Base-by-base conservation (phyloP, 2,888 invertebrate genomes). In the Cephus rjabovi region DNA sequence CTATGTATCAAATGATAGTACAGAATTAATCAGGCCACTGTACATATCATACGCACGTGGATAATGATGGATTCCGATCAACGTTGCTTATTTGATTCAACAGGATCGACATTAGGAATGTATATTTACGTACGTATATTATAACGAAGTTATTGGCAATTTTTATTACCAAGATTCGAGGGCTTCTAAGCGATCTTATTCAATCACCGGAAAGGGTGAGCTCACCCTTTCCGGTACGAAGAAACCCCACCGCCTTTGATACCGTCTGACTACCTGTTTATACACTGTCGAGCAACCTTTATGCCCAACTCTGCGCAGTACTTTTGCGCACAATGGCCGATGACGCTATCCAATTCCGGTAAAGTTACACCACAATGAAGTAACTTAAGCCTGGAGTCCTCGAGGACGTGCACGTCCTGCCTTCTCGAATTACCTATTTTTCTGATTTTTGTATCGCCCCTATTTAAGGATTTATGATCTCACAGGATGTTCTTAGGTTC, bases 331-430 rank as follows among this genome's bases (percentile, higher is more conserved):
- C 80, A 81, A 83, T 83, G 76, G 76, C 76, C 76, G 56, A 77
- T 75, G 76, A 75, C 74, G 82, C 56, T 56, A 56, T 56, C 56
- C 56, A 56, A 85, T 84, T 88, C 84, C 86, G 84, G 88, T 88
- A 88, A 88, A 82, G 83, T 79, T 83, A 86, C 81, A 87, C 87
- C 87, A 85, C 86, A 87, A 84, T 85, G 83, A 81, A 76, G 88
- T 85, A 88, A 88, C 83, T 79, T 76, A 83, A 88, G 79, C 82
- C 79, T 9, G 56, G 56, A 56, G 56, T 56, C 56, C 56, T 56
- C 23, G 56, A 15, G 56, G 23, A 56, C 56, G 23, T 56, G 23
- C 4, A 23, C 56, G 23, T 56, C 56, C 56, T 56, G 56, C 1
- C 15, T 23, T 56, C 56, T 56, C 56, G 56, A 56, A 56, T 56